Evolutionary conservation across 2,888 invertebrate species (phyloP), one percentile per base, ranked within the genome.

Genomic region (Drosophila silvestris): DNA sequence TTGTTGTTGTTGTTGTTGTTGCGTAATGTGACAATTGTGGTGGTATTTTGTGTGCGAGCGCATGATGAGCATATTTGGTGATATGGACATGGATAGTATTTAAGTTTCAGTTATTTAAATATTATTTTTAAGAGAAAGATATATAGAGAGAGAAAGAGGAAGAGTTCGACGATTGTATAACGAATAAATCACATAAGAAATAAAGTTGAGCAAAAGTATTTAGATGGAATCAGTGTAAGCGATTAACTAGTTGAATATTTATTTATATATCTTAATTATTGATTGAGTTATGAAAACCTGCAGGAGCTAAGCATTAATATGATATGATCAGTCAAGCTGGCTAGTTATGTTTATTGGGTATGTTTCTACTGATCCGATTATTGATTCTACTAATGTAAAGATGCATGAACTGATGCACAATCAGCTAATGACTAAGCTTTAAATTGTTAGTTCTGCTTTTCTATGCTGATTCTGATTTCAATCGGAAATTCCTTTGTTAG

Each of bases 31-130:
- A 51, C 54, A 60, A 30, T 77, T 72, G 82, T 70, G n/a, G 59
- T 60, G 37, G 52, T 57, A 30, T 58, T 41, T 44, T 33, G 41
- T 56, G 68, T 70, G 70, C 71, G 82, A 77, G 82, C 72, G 72
- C 79, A 70, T 74, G 77, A 79, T 81, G 77, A 83, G 68, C 86
- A 70, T 32, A 58, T 70, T 68, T 76, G 58, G 63, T 78, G 69
- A 70, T 72, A 61, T 73, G 68, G 60, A 39, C 19, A 73, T 88
- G 84, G 61, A 86, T 77, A 86, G 91, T 87, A 89, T 72, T 82
- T 74, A 73, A 58, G 70, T 73, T 79, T 63, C 37, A 51, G 28
- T 76, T 79, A 69, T 79, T 74, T 62, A 30, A 70, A 64, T 64
- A 58, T 59, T 68, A 41, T 61, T 41, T 59, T 79, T 50, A 65